phyloP scores from a whole-genome alignment of 1,140 invertebrate species.

The Pemphigus obesinymphae region DNA sequence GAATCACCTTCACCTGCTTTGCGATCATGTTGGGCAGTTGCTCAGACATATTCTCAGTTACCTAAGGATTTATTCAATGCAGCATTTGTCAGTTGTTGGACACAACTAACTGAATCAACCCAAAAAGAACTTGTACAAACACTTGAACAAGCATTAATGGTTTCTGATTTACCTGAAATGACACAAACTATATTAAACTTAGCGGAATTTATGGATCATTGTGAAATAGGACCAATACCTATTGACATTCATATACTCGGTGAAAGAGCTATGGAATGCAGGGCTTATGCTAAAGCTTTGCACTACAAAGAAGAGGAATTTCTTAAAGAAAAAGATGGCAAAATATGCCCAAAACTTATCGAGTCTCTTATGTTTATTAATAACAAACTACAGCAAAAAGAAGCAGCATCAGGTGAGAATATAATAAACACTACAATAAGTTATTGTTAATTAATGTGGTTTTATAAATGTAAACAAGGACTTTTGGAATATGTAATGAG shows the following conservation, averaged over 20 bases:
- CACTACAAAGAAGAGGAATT: constrained; percentile 99
- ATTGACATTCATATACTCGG: constrained; percentile 78
- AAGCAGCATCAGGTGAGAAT: constrained; percentile 90
- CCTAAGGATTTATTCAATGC: constrained; percentile 96
- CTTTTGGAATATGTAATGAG: constrained; percentile 21
- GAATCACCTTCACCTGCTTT: constrained; percentile 92
- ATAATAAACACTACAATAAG: too few relatives aligned
- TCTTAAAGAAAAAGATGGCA: constrained; percentile 62
- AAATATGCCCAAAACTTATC: constrained; percentile 60
- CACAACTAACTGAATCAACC: constrained; percentile 76
- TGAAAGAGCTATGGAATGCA: constrained; percentile 68
- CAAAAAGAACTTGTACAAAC: constrained; percentile 83
- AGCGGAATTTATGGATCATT: constrained; percentile 99
- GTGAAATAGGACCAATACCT: constrained; percentile 91
- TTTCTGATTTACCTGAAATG: constrained; percentile 92
- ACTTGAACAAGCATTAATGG: constrained; percentile 81
- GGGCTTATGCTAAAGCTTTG: constrained; percentile 88
- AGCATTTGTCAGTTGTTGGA: constrained; percentile 98
- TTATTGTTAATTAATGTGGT: not conserved
- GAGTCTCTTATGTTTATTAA: constrained; percentile 96
- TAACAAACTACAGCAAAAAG: constrained; percentile 97
- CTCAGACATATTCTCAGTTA: constrained; percentile 89
- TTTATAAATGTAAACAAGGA: constrained; percentile 7
- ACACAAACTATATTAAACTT: constrained; percentile 96
- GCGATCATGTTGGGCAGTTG: constrained; percentile 82